Evolutionary conservation across 2,888 invertebrate species (phyloP), one percentile per base, ranked within the genome.

Genomic region (Campoletis raptor): DNA sequence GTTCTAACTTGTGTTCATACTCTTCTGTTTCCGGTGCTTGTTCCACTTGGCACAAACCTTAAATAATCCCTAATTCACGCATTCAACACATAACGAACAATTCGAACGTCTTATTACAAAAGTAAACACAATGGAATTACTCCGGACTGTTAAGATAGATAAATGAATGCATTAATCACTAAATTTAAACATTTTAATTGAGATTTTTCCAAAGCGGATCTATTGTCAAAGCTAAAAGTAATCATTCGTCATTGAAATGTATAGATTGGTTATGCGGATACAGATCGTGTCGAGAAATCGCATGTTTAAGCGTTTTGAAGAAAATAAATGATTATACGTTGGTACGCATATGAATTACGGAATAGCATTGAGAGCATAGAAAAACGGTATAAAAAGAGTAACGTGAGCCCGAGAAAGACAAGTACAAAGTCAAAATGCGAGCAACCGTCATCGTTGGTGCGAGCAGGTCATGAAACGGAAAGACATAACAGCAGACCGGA

Each of bases 51-150:
- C 90, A 89, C 91, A 92, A 92, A 92, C 92, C 93, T 92, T 91
- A 91, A 92, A 92, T 92, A 92, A 90, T 93, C 92, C 89, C 89
- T 83, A 85, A 88, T 87, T 90, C 86, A 90, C 90, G 10, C 66
- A 30, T 69, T 40, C 48, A 48, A 64, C 76, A 48, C 0, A 30
- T 12, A 24, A 74, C 57, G 36, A 45, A 81, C 18, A 52, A n/a
- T n/a, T n/a, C 18, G 48, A 48, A 48, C 18, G 15, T 48, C 5
- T 48, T 12, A 45, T 12, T 45, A 12, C 12, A 12, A 45, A 45
- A 12, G 9, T 10, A 37, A 37, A n/a, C n/a, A n/a, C n/a, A n/a
- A n/a, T 37, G 37, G 4, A 37, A 37, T n/a, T n/a, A 37, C 37
- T 6, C 3, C 37, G 37, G 6, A 37, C 37, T 37, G 37, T 40